phyloP scores from a whole-genome alignment of 2,113 vertebrate genomes.

The Bucco capensis region DNA sequence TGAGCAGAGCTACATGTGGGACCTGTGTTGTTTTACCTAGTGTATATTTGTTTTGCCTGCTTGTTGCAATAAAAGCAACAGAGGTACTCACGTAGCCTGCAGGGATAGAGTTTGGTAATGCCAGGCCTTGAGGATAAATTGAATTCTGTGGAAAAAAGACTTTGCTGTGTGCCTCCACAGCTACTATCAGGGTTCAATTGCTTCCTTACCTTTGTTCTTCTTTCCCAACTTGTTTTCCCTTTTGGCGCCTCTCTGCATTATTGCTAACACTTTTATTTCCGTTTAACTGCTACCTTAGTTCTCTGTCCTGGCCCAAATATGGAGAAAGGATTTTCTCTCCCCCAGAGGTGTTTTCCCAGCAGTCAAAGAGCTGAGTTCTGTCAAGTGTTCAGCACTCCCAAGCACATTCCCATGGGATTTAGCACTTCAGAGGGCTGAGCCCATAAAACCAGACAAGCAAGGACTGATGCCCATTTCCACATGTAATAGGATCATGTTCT shows the following conservation, averaged over 20 bases:
- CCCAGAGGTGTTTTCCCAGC: neutral
- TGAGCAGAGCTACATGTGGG: neutral
- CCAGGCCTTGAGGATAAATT: neutral
- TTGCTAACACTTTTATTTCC: neutral
- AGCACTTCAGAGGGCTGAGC: conserved; percentile 48
- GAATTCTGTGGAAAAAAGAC: neutral
- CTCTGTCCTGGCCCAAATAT: neutral
- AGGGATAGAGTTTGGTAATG: neutral
- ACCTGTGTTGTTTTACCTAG: neutral
- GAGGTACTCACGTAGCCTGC: neutral
- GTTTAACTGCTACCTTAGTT: neutral
- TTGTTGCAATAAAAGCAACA: neutral
- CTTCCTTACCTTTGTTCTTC: conserved; percentile 18
- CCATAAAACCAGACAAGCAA: conserved; percentile 56
- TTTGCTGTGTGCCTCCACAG: neutral
- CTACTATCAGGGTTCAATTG: neutral
- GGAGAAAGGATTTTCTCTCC: neutral
- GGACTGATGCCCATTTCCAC: conserved; percentile 46
- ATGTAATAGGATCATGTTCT: conserved; percentile 13
- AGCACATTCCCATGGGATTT: conserved; percentile 49
- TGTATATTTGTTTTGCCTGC: neutral
- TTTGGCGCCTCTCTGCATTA: neutral
- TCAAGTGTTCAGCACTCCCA: neutral
- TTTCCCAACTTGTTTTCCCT: conserved; percentile 34
- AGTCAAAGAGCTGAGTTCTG: neutral